Conservation (phyloP, 2,797 vertebrate genomes). For the Anguilla obscura region DNA sequence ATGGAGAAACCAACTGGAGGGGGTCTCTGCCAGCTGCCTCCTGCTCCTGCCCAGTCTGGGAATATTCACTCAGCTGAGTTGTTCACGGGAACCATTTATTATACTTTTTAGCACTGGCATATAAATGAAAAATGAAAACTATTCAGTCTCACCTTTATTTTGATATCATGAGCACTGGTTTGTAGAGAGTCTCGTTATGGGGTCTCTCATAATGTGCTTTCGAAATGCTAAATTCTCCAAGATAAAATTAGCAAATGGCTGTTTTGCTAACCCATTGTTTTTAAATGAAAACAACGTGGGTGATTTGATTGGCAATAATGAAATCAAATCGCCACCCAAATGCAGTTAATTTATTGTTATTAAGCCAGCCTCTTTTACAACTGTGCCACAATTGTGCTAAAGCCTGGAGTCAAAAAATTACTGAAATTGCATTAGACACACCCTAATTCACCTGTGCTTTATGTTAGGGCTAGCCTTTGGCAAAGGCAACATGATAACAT, state of each 20-base stretch:
- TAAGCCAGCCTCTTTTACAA: neutral
- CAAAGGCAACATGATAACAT: neutral
- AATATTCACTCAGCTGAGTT: neutral
- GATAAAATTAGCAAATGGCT: neutral
- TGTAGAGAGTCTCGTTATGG: neutral
- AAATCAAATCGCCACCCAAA: neutral
- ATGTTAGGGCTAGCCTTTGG: neutral
- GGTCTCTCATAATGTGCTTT: neutral
- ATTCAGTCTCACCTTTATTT: neutral
- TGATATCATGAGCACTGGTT: neutral
- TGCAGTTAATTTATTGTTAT: neutral
- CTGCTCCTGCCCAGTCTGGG: neutral
- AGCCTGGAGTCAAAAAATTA: neutral
- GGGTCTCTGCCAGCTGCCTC: slow-evolving; percentile 6
- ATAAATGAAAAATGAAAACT: neutral
- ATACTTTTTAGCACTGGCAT: neutral
- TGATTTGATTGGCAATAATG: neutral
- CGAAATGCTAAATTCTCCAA: neutral
- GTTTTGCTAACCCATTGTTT: no score
- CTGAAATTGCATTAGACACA: neutral
- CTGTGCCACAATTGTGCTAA: neutral
- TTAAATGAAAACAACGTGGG: neutral
- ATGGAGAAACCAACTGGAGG: neutral
- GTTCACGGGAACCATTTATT: no score
- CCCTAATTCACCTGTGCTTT: neutral